These are phyloP conservation scores for Scolopax rusticola DNA, from an alignment of 2,797 vertebrate genomes.

Conservation along the genomic window DNA sequence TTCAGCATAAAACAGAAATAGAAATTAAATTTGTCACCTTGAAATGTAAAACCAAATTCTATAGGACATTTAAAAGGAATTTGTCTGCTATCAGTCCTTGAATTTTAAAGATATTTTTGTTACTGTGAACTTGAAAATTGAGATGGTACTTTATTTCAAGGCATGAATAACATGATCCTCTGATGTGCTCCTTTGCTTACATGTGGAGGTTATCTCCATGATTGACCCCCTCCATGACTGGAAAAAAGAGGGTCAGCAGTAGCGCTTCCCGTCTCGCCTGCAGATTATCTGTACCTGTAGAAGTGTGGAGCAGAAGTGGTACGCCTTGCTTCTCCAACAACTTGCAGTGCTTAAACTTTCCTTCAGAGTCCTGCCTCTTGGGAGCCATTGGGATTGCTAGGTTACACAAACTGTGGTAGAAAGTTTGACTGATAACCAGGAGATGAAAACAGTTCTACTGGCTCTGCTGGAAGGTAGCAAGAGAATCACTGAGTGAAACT, in stretches of 20 bases:
- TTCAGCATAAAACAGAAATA: neutral
- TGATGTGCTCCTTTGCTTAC: neutral
- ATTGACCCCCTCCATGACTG: rapidly evolving
- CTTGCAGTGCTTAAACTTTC: neutral
- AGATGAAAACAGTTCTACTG: neutral
- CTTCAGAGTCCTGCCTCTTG: neutral
- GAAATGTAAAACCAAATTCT: neutral
- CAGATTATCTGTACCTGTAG: neutral
- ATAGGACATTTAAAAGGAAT: neutral
- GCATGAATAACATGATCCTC: neutral
- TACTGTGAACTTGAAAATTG: neutral
- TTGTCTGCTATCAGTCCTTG: neutral
- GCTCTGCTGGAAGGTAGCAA: neutral
- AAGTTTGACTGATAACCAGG: neutral
- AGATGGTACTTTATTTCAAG: neutral
- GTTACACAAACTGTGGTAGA: neutral
- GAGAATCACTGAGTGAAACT: neutral
- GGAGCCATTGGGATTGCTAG: neutral
- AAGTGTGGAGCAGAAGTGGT: neutral
- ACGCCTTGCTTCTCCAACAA: neutral
- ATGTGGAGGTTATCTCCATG: rapidly evolving
- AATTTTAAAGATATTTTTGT: neutral
- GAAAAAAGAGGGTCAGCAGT: neutral
- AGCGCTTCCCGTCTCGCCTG: neutral
- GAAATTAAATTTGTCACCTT: neutral